Conservation (phyloP, 2,113 vertebrate species). For the Apteryx owenii region DNA sequence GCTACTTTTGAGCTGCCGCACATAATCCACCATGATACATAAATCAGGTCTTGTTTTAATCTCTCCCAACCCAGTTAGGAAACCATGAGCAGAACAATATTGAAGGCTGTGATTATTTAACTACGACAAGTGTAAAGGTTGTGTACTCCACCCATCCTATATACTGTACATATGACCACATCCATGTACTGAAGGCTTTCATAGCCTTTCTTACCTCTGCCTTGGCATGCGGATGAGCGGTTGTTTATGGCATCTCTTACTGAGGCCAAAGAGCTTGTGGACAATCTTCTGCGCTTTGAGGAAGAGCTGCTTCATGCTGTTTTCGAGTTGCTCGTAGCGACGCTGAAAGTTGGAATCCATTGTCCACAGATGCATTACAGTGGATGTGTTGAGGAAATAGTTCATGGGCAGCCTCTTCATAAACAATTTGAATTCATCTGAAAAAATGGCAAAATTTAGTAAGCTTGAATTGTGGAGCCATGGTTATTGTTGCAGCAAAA, state of each 20-base stretch:
- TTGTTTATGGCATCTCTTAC: conserved; percentile 94
- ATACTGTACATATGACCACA: not conserved
- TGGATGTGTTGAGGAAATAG: conserved; percentile 92
- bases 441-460: conserved; percentile 31
- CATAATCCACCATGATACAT: not conserved
- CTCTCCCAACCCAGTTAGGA: not conserved
- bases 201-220: conserved; percentile 82
- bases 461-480: not conserved
- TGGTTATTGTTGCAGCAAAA: not conserved
- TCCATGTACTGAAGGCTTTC: not conserved
- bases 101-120: not conserved
- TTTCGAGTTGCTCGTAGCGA: conserved; percentile 92
- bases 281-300: conserved; percentile 91
- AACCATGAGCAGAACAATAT: not conserved
- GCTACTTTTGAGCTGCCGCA: not conserved
- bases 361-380: conserved; percentile 93
- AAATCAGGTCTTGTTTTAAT: not conserved
- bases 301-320: conserved; percentile 88
- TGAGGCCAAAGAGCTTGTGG: conserved; percentile 95
- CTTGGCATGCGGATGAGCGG: conserved; percentile 89
- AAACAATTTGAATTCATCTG: conserved; percentile 97
- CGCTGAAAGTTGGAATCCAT: conserved; percentile 92
- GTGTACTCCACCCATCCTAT: fast-evolving
- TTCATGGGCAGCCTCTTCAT: conserved; percentile 90
- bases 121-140: not conserved